Evolutionary conservation across 1,140 invertebrate genomes (phyloP).

Genomic region (Arion vulgaris): DNA sequence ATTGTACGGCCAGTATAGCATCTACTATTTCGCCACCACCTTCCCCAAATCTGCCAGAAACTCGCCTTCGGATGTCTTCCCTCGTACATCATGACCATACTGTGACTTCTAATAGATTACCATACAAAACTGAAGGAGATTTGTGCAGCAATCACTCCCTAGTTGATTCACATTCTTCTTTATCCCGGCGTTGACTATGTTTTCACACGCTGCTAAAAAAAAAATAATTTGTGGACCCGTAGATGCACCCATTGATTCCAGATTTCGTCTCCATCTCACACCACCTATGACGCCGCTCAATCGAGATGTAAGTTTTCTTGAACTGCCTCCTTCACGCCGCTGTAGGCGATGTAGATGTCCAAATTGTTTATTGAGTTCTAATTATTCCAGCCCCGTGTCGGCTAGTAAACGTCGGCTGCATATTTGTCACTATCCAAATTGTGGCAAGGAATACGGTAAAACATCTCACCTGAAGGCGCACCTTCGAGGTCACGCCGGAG

Average conservation of each 20-base stretch:
- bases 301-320: slow-evolving; percentile 1
- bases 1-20: not conserved
- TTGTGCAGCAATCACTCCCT: slow-evolving; percentile 22
- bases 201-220: not conserved
- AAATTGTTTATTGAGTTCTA: slow-evolving; percentile 65
- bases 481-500: slow-evolving; percentile 73
- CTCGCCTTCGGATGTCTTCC: not conserved
- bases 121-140: not conserved
- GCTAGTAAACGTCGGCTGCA: slow-evolving; percentile 85
- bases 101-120: not conserved
- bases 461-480: slow-evolving; percentile 86
- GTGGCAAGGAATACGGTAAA: slow-evolving; percentile 95
- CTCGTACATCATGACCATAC: not conserved
- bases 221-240: not conserved
- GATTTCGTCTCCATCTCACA: not conserved
- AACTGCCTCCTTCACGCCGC: slow-evolving; percentile 50
- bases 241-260: not conserved
- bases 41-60: slow-evolving; percentile 11
- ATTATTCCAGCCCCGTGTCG: slow-evolving; percentile 47
- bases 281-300: slow-evolving; percentile 20
- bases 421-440: slow-evolving; percentile 98
- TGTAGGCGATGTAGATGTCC: slow-evolving; percentile 70
- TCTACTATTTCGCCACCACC: slow-evolving; percentile 6
- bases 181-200: not conserved
- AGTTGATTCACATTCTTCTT: not conserved